A percentile compares a stretch with the other conserved stretches of the same genome.
Conservation (phyloP, 1,140 invertebrate genomes). For the Eriosoma lanigerum region DNA sequence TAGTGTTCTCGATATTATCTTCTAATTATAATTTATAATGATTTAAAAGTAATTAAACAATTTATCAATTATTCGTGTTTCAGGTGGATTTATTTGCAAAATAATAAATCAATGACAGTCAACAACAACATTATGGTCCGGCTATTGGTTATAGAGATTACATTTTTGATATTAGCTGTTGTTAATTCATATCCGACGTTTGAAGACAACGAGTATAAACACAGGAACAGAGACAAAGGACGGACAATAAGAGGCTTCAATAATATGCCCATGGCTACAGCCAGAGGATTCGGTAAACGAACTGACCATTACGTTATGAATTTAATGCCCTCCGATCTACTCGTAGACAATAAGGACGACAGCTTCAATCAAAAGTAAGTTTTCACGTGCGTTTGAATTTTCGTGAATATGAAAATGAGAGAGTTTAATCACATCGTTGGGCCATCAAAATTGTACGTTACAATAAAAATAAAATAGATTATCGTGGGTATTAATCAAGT, state of each 20-base stretch:
- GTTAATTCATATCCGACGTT: conserved; percentile 57
- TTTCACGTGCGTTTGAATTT: background rate
- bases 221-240: conserved; percentile 59
- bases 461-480: background rate
- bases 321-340: conserved; percentile 7
- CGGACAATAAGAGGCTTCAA: conserved; percentile 64
- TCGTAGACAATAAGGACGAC: conserved; percentile 6
- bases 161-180: conserved; percentile 54
- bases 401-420: background rate
- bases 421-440: background rate
- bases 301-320: conserved; percentile 47
- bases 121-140: conserved; percentile 19
- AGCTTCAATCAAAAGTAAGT: conserved; percentile 43
- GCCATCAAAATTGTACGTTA: background rate
- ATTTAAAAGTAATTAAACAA: too few relatives aligned
- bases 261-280: conserved; percentile 63
- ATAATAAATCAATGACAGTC: background rate
- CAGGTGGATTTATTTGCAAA: background rate
- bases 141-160: conserved; percentile 35
- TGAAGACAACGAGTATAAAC: conserved; percentile 53
- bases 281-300: conserved; percentile 63
- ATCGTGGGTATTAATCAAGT: background rate
- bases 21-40: too few relatives aligned
- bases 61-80: background rate
- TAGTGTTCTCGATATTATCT: too few relatives aligned